A percentile compares a stretch with the other conserved stretches of the same genome.
Evolutionary conservation across 35 echinoderm and acorn worm species (phyloP).

Genomic region (Apostichopus californicus): DNA sequence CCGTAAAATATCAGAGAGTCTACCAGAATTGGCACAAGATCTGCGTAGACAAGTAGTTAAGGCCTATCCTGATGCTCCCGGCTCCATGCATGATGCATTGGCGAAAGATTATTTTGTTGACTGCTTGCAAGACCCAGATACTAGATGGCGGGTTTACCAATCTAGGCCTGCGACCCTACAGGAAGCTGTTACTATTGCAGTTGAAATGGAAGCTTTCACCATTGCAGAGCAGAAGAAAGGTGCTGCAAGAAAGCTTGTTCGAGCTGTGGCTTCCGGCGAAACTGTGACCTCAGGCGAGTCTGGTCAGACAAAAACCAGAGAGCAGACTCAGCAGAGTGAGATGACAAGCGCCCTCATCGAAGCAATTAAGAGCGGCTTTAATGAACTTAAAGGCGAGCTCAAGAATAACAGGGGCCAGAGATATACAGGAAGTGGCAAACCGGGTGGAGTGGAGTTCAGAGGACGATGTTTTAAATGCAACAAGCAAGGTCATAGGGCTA

Average conservation of each 20-base stretch:
- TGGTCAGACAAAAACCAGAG: too few species aligned
- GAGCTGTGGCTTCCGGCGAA: too few species aligned
- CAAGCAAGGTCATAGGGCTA: not conserved
- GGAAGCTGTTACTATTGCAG: not conserved
- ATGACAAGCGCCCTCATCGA: too few species aligned
- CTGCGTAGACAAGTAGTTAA: not conserved
- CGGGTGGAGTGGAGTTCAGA: not conserved
- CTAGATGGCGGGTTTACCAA: slow-evolving; percentile 19
- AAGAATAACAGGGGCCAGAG: not conserved
- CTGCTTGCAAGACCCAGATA: not conserved
- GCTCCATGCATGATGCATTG: not conserved
- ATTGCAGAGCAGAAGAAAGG: too few species aligned
- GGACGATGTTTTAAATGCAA: not conserved
- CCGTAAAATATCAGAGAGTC: not conserved
- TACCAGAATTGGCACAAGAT: not conserved
- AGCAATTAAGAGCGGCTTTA: not conserved
- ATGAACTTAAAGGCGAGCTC: not conserved
- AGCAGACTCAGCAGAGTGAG: too few species aligned
- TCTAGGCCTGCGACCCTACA: not conserved
- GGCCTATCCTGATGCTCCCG: not conserved
- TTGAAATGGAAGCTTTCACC: too few species aligned
- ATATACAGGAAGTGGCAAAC: not conserved
- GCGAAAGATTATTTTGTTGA: not conserved
- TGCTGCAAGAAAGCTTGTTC: too few species aligned
- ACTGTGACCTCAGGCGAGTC: too few species aligned